These are phyloP conservation scores for Azorinus chamasolen DNA, from an alignment of 2,888 invertebrate genomes.

Conservation along the genomic window DNA sequence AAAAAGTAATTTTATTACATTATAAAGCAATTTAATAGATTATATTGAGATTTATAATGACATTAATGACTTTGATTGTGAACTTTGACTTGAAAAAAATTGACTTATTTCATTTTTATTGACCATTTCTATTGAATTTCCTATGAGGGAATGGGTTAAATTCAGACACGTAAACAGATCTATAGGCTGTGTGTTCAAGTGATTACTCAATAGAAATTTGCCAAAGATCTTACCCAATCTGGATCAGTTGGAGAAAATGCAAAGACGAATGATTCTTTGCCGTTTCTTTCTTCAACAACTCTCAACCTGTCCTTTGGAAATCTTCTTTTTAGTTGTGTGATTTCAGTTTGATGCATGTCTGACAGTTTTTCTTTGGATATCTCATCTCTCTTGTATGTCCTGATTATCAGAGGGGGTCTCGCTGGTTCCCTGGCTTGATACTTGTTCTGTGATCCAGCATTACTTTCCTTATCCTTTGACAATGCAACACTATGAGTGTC, in stretches of 20 bases:
- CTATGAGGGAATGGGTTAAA: too few species aligned
- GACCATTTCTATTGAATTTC: too few species aligned
- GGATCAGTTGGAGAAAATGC: conserved; percentile 81
- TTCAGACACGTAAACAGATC: too few species aligned
- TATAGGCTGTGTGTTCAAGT: too few species aligned
- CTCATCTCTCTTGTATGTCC: conserved; percentile 56
- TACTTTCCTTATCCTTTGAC: not conserved
- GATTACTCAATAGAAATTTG: too few species aligned
- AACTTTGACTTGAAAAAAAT: too few species aligned
- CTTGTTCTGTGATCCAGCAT: not conserved
- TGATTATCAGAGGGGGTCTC: conserved; percentile 32
- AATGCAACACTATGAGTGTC: not conserved
- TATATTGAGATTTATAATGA: too few species aligned
- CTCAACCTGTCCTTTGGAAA: conserved; percentile 73
- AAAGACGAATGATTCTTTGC: conserved; percentile 60
- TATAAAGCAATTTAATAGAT: too few species aligned
- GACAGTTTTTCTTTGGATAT: conserved; percentile 61
- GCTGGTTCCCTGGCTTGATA: conserved; percentile 1
- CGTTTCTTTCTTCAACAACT: conserved; percentile 64
- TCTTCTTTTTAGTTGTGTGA: conserved; percentile 78
- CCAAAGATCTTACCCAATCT: conserved; percentile 84
- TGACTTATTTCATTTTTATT: too few species aligned
- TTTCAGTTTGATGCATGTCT: conserved; percentile 76
- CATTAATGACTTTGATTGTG: too few species aligned
- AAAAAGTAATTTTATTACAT: too few species aligned